These are phyloP conservation scores for Hirtodrosophila histrioides DNA, from an alignment of 2,888 invertebrate species.

Conservation along the genomic window DNA sequence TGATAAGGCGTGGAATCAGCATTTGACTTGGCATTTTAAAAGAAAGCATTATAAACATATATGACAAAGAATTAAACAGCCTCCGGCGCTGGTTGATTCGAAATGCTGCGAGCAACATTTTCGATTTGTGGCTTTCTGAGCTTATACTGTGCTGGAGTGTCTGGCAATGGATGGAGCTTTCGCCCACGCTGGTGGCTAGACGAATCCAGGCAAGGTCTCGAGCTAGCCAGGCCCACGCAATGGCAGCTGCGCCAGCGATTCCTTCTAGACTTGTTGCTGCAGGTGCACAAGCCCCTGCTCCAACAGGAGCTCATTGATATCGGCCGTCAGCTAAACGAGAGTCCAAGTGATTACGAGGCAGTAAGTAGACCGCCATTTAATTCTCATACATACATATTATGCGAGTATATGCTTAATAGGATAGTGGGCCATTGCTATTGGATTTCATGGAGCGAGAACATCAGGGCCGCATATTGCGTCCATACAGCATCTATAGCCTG, in stretches of 20 bases:
- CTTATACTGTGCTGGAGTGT: background rate
- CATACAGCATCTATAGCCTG: conserved; percentile 54
- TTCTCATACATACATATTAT: background rate
- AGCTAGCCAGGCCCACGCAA: background rate
- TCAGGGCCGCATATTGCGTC: conserved; percentile 48
- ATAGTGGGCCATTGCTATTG: conserved; percentile 31
- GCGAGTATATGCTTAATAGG: conserved; percentile 25
- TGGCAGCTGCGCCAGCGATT: conserved; percentile 59
- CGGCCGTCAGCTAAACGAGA: conserved; percentile 57
- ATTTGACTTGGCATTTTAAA: background rate
- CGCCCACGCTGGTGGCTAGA: conserved; percentile 22
- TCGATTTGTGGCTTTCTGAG: conserved; percentile 21
- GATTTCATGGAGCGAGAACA: conserved; percentile 55
- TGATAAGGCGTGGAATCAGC: conserved; percentile 20
- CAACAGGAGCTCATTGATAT: conserved; percentile 57
- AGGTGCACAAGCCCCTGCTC: conserved; percentile 72
- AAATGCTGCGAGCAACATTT: conserved; percentile 37
- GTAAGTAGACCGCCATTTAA: conserved; percentile 29
- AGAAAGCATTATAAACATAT: background rate
- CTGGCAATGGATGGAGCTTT: conserved; percentile 26
- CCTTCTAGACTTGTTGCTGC: conserved; percentile 66
- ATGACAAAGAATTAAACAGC: background rate
- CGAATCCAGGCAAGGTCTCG: background rate
- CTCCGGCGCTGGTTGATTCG: background rate
- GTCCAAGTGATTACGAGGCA: conserved; percentile 47